Evolutionary conservation across 2,888 invertebrate genomes (phyloP), one percentile per base, ranked within the genome.

Genomic region (Ctenicera cuprea): DNA sequence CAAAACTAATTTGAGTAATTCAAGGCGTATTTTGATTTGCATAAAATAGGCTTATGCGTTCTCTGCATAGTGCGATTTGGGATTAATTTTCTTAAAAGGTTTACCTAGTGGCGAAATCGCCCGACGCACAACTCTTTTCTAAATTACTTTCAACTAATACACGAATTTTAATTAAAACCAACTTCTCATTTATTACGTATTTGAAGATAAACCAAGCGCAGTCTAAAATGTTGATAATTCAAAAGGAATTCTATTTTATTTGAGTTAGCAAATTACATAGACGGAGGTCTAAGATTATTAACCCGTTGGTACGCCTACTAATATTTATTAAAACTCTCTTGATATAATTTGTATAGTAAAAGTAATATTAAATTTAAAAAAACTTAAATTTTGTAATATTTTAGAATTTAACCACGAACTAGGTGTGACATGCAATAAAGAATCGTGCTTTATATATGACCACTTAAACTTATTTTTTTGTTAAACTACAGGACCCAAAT

Each of bases 51-150:
- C 5, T 37, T n/a, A 57, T 62, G 11, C 2, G 16, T 14, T 18
- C 20, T 9, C 20, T 22, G 9, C n/a, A 45, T 63, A 11, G 22
- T 30, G 63, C 30, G 30, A 30, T n/a, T 30, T 43, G 63, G 63
- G 63, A 63, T 63, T 63, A 63, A 63, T 63, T 63, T 43, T 16
- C 63, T 26, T 63, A 45, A 63, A 63, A 63, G 63, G 26, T 45
- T 61, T 22, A 30, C 52, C 26, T 30, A 11, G 8, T 18, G 26
- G 12, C 52, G 52, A 30, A n/a, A n/a, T n/a, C 12, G 16, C 54
- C 54, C 3, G 54, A 54, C n/a, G 30, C 30, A 33, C 11, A 54
- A 30, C 54, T 20, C n/a, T 30, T 54, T 54, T 54, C 30, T 33
- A 54, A 30, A 22, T 37, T 33, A 18, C 14, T 37, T 57, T 37